Evolutionary conservation across 92 coral and sea anemone species (phyloP), one percentile per base, ranked within the genome.

Genomic region (Nematostella vectensis): DNA sequence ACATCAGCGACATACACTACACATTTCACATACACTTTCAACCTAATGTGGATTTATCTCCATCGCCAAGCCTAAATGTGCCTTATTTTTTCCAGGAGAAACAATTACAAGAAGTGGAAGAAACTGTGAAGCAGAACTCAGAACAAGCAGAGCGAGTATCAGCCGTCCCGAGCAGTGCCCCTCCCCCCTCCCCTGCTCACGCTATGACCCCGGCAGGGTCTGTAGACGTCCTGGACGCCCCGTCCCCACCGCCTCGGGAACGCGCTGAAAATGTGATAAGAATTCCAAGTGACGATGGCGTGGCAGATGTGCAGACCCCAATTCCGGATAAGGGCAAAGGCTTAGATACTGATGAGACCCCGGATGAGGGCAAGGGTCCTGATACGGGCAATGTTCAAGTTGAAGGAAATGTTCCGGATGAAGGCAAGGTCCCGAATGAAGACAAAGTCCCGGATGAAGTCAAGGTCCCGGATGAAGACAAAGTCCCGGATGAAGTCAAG

Each of bases 181-280:
- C 89, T 27, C 89, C 89, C 31, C 89, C 89, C 50, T 65, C 88
- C 65, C 88, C 88, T 30, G 84, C 59, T 29, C 66, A 21, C 4
- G 57, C 61, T 0, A 43, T 63, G 29, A 63, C 89, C 20, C 89
- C 89, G 2, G 76, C 68, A n/a, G 51, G 75, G 29, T 81, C 88
- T 3, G 47, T 70, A 22, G 65, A 61, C 2, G 69, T n/a, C n/a
- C 48, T 20, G 44, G 59, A 30, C 47, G 49, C 60, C 30, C 62
- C 9, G 65, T 54, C 65, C 42, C 78, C 27, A 64, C 60, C 47
- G 58, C 59, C 44, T 16, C 60, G n/a, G n/a, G n/a, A n/a, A n/a
- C n/a, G n/a, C n/a, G n/a, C 4, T 31, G 26, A 24, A 47, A 19
- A 3, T 23, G 22, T 11, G 45, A 47, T 30, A 13, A 2, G 15